Conservation (phyloP, 1,140 invertebrate genomes). For the Lysiphlebus fabarum region DNA sequence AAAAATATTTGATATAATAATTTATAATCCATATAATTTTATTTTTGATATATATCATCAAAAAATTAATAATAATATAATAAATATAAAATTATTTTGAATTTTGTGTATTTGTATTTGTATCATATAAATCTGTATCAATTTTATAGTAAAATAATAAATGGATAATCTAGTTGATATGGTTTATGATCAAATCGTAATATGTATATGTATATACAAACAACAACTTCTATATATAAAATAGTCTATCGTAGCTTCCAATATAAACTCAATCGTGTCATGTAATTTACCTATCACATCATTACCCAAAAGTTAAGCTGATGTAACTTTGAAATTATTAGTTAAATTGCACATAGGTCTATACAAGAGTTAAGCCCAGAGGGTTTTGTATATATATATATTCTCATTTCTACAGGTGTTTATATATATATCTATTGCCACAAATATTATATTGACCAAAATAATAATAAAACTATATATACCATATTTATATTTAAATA, state of each 20-base stretch:
- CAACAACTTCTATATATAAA: conserved; percentile 8
- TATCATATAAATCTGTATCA: too few species aligned
- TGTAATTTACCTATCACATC: conserved; percentile 54
- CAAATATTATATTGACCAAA: not conserved
- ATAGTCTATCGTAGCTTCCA: conserved; percentile 15
- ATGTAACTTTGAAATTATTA: conserved; percentile 55
- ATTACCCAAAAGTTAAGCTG: conserved; percentile 51
- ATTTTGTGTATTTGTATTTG: too few species aligned
- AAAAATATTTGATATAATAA: too few species aligned
- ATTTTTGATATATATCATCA: too few species aligned
- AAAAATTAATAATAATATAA: too few species aligned
- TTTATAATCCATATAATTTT: too few species aligned
- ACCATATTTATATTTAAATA: too few species aligned
- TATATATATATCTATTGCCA: conserved; percentile 46
- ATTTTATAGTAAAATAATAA: too few species aligned
- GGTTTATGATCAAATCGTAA: too few species aligned
- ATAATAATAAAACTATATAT: not conserved
- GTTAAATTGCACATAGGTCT: conserved; percentile 54
- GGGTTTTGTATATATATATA: conserved; percentile 33
- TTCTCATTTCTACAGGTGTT: conserved; percentile 50
- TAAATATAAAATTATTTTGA: too few species aligned
- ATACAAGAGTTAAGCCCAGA: conserved; percentile 37
- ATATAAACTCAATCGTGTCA: conserved; percentile 47
- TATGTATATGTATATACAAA: too few species aligned
- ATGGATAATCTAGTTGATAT: too few species aligned